These are phyloP conservation scores for Oscheius onirici DNA, from an alignment of 2,888 invertebrate species.

Conservation along the genomic window DNA sequence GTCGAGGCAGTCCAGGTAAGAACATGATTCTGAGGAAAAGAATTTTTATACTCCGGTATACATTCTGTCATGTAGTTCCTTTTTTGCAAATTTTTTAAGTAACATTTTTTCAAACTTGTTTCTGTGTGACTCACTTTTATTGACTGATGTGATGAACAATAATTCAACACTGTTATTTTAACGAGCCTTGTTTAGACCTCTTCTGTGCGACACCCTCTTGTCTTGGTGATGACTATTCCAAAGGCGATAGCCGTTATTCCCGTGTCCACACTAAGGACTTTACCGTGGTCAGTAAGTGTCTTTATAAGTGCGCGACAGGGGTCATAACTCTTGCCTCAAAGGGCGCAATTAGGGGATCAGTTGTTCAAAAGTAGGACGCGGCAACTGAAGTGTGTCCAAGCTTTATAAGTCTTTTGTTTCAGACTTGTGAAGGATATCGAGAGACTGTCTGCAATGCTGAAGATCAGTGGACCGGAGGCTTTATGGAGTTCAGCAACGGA, in stretches of 20 bases:
- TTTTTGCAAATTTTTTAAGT: no score
- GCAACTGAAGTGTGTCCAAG: constrained; percentile 5
- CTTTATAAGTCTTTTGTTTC: not conserved
- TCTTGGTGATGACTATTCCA: constrained; percentile 46
- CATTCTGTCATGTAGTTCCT: no score
- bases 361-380: constrained; percentile 21
- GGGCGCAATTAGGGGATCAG: constrained; percentile 29
- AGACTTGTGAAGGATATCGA: constrained; percentile 49
- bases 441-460: constrained; percentile 58
- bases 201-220: constrained; percentile 56
- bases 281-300: constrained; percentile 24
- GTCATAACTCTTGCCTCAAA: constrained; percentile 23
- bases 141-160: not conserved
- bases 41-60: no score
- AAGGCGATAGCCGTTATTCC: not conserved
- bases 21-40: no score
- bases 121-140: no score
- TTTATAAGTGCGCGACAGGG: constrained; percentile 22
- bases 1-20: constrained; percentile 58
- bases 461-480: constrained; percentile 63
- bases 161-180: not conserved
- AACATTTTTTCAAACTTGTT: no score
- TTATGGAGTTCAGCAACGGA: constrained; percentile 66
- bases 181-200: constrained; percentile 48
- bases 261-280: constrained; percentile 19